Percentiles rank a stretch among this genome's conserved stretches.
Evolutionary conservation across 1,140 invertebrate genomes (phyloP).

Genomic region (Heliconius hewitsoni): DNA sequence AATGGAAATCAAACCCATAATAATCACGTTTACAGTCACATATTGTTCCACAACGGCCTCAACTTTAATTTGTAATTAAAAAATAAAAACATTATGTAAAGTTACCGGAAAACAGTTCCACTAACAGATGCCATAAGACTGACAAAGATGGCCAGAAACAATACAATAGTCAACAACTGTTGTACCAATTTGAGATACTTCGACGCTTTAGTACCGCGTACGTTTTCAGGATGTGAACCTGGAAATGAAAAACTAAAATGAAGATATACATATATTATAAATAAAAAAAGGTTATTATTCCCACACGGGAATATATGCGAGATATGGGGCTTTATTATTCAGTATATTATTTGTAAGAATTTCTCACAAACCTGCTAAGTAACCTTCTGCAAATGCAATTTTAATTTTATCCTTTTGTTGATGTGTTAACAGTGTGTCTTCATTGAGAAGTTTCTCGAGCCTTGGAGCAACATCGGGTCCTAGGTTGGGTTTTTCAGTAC

Average conservation of each 20-base stretch:
- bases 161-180: conserved; percentile 87
- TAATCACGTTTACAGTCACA: too few relatives aligned
- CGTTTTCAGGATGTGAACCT: conserved; percentile 76
- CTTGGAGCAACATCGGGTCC: conserved; percentile 60
- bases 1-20: too few relatives aligned
- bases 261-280: not conserved
- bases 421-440: conserved; percentile 61
- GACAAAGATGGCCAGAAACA: conserved; percentile 89
- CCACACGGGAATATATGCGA: not conserved
- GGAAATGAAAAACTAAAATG: conserved; percentile 18
- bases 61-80: too few relatives aligned
- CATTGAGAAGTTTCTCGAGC: conserved; percentile 69
- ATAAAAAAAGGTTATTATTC: too few relatives aligned
- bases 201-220: conserved; percentile 83
- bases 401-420: conserved; percentile 88
- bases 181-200: conserved; percentile 87
- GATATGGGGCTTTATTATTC: too few relatives aligned
- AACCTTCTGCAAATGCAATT: conserved; percentile 95
- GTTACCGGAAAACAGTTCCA: conserved; percentile 85
- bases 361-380: conserved; percentile 83
- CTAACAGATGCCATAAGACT: conserved; percentile 88
- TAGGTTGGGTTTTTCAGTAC: conserved; percentile 51
- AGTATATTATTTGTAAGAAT: not conserved
- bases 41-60: too few relatives aligned
- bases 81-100: not conserved